Base-by-base conservation (phyloP, 2,113 vertebrate genomes). In the Triplophysa dalaica region DNA sequence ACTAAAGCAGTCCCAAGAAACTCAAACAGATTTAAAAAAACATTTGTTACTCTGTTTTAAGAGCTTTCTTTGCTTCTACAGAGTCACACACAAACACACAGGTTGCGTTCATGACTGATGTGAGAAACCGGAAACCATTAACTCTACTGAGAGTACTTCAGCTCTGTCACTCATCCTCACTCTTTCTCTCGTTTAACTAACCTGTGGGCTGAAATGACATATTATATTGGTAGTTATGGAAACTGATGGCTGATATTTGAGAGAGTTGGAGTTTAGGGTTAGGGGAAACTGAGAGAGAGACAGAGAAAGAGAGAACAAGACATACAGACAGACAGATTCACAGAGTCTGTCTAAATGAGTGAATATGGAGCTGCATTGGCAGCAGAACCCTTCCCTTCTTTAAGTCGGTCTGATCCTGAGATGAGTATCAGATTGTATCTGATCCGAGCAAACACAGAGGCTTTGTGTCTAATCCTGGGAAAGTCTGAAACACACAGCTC, bases 171-270 rank as follows among this genome's bases (percentile, higher is more conserved):
- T 79, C 70, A 50, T 58, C 17, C 79, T 63, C 54, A 61, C 65
- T 84, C 41, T 2, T 24, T 41, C 45, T 70, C 38, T 16, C 60
- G 38, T 19, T 67, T 19, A 29, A 21, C 65, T 86, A 84, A 83
- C 87, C 80, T 85, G 72, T 52, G 22, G 60, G 75, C 80, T 82
- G 78, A 78, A 75, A 86, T 70, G 74, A 79, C 77, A 64, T 11
- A 65, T 66, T 78, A 64, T 63, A 75, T 61, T 63, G 63, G 89
- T 90, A 74, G 87, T 87, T 87, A 92, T 90, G 86, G 89, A 86
- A 85, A 90, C 84, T 29, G 26, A 29, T 29, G 50, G 72, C 70
- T 45, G 81, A 82, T 86, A 50, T 82, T 83, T 85, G 1, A 61
- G 29, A 70, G 14, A 80, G 72, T 24, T 75, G 29, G 74, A 74